Evolutionary conservation across 2,888 invertebrate genomes (phyloP).

Genomic region (Drosophila antonietae): DNA sequence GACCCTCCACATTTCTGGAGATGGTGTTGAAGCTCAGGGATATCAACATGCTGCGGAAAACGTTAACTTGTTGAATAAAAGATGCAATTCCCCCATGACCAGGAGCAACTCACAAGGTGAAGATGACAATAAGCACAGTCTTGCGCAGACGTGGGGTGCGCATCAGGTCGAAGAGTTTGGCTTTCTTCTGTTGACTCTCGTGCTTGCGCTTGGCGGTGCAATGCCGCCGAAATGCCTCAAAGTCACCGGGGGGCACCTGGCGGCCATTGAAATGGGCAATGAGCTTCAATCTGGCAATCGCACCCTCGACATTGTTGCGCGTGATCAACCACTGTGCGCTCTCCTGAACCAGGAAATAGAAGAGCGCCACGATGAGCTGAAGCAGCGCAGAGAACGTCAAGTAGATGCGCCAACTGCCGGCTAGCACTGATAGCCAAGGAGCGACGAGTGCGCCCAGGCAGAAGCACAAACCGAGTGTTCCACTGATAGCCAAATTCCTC

Average conservation of each 20-base stretch:
- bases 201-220: slow-evolving; percentile 64
- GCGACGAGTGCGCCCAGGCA: slow-evolving; percentile 85
- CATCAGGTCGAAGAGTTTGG: slow-evolving; percentile 84
- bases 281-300: slow-evolving; percentile 85
- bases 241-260: slow-evolving; percentile 80
- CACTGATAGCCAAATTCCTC: slow-evolving; percentile 86
- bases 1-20: slow-evolving; percentile 86
- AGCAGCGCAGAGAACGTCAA: slow-evolving; percentile 85
- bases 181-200: slow-evolving; percentile 49
- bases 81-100: background rate
- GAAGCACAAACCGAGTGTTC: slow-evolving; percentile 86
- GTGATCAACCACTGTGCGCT: slow-evolving; percentile 87
- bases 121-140: slow-evolving; percentile 85
- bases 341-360: slow-evolving; percentile 86
- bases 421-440: slow-evolving; percentile 85
- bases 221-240: slow-evolving; percentile 74
- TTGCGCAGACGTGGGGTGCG: slow-evolving; percentile 85
- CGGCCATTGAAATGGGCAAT: slow-evolving; percentile 86
- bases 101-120: slow-evolving; percentile 86
- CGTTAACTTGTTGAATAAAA: background rate
- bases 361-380: slow-evolving; percentile 83
- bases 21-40: slow-evolving; percentile 87
- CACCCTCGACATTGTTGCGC: slow-evolving; percentile 85
- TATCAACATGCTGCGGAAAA: slow-evolving; percentile 85
- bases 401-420: slow-evolving; percentile 85